phyloP scores from a whole-genome alignment of 2,797 vertebrate genomes.

The Danio tinwini region DNA sequence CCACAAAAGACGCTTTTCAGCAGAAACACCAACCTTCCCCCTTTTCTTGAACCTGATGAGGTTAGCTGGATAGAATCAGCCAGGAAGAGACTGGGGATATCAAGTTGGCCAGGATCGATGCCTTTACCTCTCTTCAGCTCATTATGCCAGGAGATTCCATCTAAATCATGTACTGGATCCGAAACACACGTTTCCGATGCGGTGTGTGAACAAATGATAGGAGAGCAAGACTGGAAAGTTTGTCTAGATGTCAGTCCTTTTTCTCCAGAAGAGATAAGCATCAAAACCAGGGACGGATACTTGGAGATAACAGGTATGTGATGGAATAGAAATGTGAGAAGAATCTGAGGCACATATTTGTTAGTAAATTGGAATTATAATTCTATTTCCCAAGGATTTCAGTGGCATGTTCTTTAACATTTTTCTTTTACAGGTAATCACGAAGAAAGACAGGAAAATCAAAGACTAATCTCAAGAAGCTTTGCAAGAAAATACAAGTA shows the following conservation, averaged over 20 bases:
- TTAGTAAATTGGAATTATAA: neutral
- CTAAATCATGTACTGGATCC: slow-evolving; percentile 46
- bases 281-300: slow-evolving; percentile 71
- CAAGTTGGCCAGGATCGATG: slow-evolving; percentile 67
- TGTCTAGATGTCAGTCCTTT: slow-evolving; percentile 78
- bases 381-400: neutral
- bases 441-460: slow-evolving; percentile 74
- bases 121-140: slow-evolving; percentile 65
- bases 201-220: slow-evolving; percentile 43
- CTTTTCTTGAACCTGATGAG: slow-evolving; percentile 63
- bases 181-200: slow-evolving; percentile 35
- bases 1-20: slow-evolving; percentile 64
- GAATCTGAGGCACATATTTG: neutral
- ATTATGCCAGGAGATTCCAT: slow-evolving; percentile 60
- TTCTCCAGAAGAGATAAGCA: slow-evolving; percentile 72
- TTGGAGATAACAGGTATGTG: slow-evolving; percentile 77
- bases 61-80: slow-evolving; percentile 65
- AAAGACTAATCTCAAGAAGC: slow-evolving; percentile 76
- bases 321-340: no score
- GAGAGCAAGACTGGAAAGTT: slow-evolving; percentile 74
- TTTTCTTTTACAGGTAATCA: slow-evolving; percentile 74
- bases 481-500: slow-evolving; percentile 84
- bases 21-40: slow-evolving; percentile 66
- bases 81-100: slow-evolving; percentile 66
- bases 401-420: neutral